Evolutionary conservation across 2,797 vertebrate genomes (phyloP).

Genomic region (Heteromormyrus szaboi): DNA sequence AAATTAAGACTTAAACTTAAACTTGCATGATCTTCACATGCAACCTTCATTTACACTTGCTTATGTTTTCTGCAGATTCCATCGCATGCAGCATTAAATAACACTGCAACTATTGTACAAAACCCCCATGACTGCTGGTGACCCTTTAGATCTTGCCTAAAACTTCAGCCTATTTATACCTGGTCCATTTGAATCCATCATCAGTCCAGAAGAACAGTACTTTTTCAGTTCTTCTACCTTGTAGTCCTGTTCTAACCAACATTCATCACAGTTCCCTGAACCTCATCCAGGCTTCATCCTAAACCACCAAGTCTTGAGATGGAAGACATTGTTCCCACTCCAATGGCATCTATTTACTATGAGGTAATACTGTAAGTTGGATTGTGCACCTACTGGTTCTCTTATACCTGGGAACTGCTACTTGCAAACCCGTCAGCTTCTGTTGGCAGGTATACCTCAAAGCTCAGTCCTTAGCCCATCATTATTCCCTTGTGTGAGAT

Average conservation of each 20-base stretch:
- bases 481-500: background rate
- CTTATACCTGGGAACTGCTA: background rate
- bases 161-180: background rate
- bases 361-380: background rate
- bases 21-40: conserved; percentile 18
- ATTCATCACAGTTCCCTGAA: background rate
- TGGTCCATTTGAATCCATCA: background rate
- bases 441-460: background rate
- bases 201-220: background rate
- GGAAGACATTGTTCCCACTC: background rate
- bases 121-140: background rate
- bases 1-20: conserved; percentile 23
- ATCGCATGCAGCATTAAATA: background rate
- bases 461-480: background rate
- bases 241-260: background rate
- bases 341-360: background rate
- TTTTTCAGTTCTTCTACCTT: background rate
- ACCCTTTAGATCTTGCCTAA: background rate
- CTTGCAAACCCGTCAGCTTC: background rate
- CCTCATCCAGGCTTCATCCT: background rate
- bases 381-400: background rate
- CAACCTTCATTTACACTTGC: conserved; percentile 29
- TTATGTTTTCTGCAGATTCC: conserved; percentile 22
- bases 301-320: background rate
- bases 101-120: background rate